Conservation (phyloP, 2,113 vertebrate species). For the Syngnathus typhle region DNA sequence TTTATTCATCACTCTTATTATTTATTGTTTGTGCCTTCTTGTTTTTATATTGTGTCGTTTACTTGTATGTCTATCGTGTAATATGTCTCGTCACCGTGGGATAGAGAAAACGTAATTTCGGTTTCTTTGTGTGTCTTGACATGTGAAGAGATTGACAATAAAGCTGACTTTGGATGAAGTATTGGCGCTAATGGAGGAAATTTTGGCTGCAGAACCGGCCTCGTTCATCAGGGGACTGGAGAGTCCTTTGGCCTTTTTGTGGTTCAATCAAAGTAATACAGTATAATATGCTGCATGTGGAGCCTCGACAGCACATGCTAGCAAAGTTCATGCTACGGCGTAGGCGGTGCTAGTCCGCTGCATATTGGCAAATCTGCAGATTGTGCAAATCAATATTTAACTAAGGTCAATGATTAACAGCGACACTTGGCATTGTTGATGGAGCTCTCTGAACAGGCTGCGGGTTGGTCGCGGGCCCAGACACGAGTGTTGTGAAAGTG, state of each 20-base stretch:
- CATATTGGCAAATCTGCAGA: neutral
- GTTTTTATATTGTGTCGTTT: too few relatives aligned
- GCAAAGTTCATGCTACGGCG: neutral
- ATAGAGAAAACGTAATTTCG: too few relatives aligned
- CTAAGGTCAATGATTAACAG: conserved; percentile 6
- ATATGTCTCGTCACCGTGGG: too few relatives aligned
- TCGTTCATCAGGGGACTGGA: neutral
- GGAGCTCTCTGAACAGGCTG: neutral
- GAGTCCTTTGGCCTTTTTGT: neutral
- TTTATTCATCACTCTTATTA: too few relatives aligned
- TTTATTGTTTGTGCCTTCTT: too few relatives aligned
- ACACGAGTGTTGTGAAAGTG: conserved; percentile 1
- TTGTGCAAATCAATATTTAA: neutral
- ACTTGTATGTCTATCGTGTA: too few relatives aligned
- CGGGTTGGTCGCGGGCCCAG: conserved; percentile 1
- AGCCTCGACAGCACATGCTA: neutral
- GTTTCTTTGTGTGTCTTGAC: too few relatives aligned
- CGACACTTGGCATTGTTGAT: neutral
- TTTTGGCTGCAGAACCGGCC: neutral
- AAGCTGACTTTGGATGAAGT: too few relatives aligned
- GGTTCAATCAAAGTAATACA: too few relatives aligned
- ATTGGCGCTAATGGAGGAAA: neutral
- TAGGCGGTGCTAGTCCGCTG: neutral
- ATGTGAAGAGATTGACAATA: too few relatives aligned
- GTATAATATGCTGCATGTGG: too few relatives aligned